Base-by-base conservation (phyloP, 2,888 invertebrate species). In the Scaptomyza polygonia region DNA sequence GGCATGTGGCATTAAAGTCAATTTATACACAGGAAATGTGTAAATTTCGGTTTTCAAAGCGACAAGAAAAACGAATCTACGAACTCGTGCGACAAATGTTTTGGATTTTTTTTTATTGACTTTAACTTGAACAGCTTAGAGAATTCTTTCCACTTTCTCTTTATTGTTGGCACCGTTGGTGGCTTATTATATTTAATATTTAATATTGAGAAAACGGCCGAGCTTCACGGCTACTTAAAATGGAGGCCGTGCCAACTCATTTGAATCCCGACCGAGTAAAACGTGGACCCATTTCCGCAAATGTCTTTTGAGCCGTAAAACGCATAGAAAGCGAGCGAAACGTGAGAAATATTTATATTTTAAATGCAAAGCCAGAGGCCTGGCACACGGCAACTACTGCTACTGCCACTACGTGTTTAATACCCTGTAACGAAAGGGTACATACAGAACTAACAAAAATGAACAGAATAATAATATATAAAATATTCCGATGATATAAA, bases 281-380 rank as follows among this genome's bases (percentile, higher is more conserved):
- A 72, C 74, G 65, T 72, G 59, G 62, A 56, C 65, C 70, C 72
- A 72, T 75, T 75, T 75, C 75, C 76, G 72, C 62, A 75, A 76
- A 75, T 75, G 75, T 72, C 70, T 61, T 70, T 74, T 70, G 54
- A 39, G 39, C 39, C 36, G n/a, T 34, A 66, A 66, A 58, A 55
- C 51, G 67, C 71, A 16, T 14, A 16, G 30, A 16, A 14, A 36
- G 14, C 62, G 58, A 75, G 51, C 67, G 67, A 67, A 71, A 62
- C 67, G 72, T 83, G 72, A 61, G 64, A 73, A 76, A 83, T 76
- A 78, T 39, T 4, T 16, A 21, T 70, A 78, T 83, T 83, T 80
- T 69, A 67, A 73, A 80, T 69, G 78, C 66, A 67, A 54, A 52
- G 42, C 14, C 42, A 11, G 55, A 43, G 66, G 43, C 55, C 57